A percentile compares a stretch with the other conserved stretches of the same genome.
phyloP scores from a whole-genome alignment of 2,888 invertebrate species.

The Oeneis ivallda region DNA sequence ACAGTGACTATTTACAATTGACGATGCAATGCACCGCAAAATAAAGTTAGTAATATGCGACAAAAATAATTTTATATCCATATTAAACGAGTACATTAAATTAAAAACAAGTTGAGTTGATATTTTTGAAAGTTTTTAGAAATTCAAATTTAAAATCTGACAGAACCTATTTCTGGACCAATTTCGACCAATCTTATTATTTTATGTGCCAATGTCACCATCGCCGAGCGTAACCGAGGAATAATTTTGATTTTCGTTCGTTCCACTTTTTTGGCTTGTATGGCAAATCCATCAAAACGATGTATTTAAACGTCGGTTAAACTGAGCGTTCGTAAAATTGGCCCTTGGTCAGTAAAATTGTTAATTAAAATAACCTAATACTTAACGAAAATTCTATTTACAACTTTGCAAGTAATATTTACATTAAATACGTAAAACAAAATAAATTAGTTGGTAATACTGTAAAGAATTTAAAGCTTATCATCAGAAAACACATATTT shows the following conservation, averaged over 20 bases:
- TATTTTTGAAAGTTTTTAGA: too few species aligned
- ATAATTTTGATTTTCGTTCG: too few species aligned
- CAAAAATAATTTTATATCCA: neutral
- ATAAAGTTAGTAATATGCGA: slow-evolving; percentile 8
- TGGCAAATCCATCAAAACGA: too few species aligned
- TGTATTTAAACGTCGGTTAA: neutral
- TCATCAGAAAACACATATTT: slow-evolving; percentile 41
- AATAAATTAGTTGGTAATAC: slow-evolving; percentile 75
- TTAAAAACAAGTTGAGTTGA: neutral
- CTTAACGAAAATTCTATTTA: slow-evolving; percentile 70
- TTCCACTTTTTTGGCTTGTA: too few species aligned
- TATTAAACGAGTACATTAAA: neutral
- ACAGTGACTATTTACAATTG: slow-evolving; percentile 50
- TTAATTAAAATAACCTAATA: slow-evolving; percentile 40
- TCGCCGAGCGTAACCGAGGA: too few species aligned
- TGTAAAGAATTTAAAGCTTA: slow-evolving; percentile 74
- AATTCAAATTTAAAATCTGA: neutral
- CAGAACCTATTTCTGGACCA: neutral
- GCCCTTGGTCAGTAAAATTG: neutral
- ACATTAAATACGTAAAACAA: slow-evolving; percentile 47
- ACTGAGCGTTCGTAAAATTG: too few species aligned
- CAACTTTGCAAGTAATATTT: slow-evolving; percentile 65
- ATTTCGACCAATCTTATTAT: neutral
- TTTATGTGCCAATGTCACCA: too few species aligned
- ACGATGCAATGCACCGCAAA: slow-evolving; percentile 5